Evolutionary conservation across 2,888 invertebrate genomes (phyloP), one percentile per base, ranked within the genome.

Genomic region (Papilio elwesi): DNA sequence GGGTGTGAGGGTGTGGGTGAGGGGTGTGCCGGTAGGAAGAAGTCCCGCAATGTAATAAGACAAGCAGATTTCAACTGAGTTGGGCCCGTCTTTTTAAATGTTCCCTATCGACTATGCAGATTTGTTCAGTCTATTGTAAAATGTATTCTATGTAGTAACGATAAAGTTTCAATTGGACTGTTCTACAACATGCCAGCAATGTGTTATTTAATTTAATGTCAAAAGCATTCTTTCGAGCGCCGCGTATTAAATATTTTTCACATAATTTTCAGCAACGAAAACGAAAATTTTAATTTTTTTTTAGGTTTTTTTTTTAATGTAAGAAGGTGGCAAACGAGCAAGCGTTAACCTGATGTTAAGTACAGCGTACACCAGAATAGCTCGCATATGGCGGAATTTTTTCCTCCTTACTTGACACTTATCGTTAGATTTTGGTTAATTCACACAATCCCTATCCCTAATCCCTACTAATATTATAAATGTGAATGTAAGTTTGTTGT

Each of bases 61-160:
- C 59, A 62, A 62, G 59, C 59, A 62, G 59, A 62, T 62, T 62
- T 62, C 59, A 62, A 62, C 38, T 62, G 59, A 43, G 59, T 62
- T 15, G 43, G 59, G 59, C 38, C 43, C 43, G 15, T 11, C 59
- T 62, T 62, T 62, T 62, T 62, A 43, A 62, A 62, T 62, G 59
- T 59, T 43, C n/a, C 43, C 10, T 15, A 11, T 43, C 38, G 36
- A n/a, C 57, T 62, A 62, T 62, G 59, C 59, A 62, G 59, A 62
- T 62, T 10, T 62, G n/a, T 3, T 62, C 4, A 4, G 9, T 62
- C 9, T 62, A 43, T 15, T 62, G 10, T 43, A 62, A 62, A 43
- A 62, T 62, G 43, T 15, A 62, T n/a, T 43, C 59, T 43, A 43
- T 15, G 13, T 6, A 0, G 15, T 62, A 3, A 9, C 1, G 0